phyloP scores from a whole-genome alignment of 2,797 vertebrate genomes.

The Clarias laeviceps region DNA sequence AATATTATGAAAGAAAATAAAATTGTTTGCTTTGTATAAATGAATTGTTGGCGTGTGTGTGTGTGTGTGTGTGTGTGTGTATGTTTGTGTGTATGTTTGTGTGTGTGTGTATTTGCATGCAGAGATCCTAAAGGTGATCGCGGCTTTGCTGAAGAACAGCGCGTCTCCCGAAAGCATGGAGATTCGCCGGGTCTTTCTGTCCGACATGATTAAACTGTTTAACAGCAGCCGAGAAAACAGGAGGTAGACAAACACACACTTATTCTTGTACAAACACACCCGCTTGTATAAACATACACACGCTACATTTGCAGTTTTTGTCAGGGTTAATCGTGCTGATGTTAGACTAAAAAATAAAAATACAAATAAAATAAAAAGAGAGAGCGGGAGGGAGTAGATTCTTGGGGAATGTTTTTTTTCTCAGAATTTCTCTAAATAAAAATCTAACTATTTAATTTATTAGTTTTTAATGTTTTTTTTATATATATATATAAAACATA shows the following conservation, averaged over 20 bases:
- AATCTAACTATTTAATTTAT: too few relatives aligned
- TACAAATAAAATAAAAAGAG: not conserved
- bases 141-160: constrained; percentile 86
- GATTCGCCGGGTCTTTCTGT: constrained; percentile 91
- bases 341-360: not conserved
- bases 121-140: constrained; percentile 97
- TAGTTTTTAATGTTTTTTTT: too few relatives aligned
- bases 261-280: not conserved
- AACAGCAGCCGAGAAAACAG: constrained; percentile 98
- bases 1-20: constrained; percentile 24
- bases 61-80: not conserved
- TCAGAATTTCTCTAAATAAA: too few relatives aligned
- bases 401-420: too few relatives aligned
- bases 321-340: not conserved
- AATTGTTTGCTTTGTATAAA: constrained; percentile 9
- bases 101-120: constrained; percentile 13
- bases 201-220: constrained; percentile 99
- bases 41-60: not conserved
- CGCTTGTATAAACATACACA: not conserved
- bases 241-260: constrained; percentile 75
- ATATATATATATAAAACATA: too few relatives aligned
- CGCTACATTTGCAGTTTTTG: not conserved
- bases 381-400: not conserved
- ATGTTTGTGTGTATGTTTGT: not conserved
- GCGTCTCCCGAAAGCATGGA: constrained; percentile 87